Evolutionary conservation across 2,797 vertebrate species (phyloP).

Genomic region (Dermochelys coriacea): DNA sequence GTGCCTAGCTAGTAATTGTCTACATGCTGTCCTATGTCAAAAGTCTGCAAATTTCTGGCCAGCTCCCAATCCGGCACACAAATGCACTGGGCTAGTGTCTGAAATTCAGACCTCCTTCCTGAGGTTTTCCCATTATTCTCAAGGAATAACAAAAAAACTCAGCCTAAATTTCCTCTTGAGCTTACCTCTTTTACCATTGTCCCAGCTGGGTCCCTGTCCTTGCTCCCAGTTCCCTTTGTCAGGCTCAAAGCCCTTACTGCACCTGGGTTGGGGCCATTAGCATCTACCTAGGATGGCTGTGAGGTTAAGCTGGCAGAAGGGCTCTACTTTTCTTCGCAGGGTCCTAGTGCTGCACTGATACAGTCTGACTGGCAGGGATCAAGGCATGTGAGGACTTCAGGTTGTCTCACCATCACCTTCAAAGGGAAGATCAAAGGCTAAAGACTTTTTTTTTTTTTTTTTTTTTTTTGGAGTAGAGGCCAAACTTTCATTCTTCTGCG

Average conservation of each 20-base stretch:
- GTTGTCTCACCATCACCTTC: too few relatives aligned
- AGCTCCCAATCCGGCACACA: neutral
- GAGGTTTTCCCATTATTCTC: neutral
- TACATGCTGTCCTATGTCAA: neutral
- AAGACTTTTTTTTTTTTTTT: too few relatives aligned
- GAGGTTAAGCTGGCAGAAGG: neutral
- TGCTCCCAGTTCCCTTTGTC: neutral
- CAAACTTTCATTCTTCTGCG: neutral
- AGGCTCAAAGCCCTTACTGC: rapidly evolving
- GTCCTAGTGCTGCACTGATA: neutral
- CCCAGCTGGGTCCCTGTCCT: neutral
- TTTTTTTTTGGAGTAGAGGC: neutral
- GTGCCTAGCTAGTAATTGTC: neutral
- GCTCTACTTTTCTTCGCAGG: neutral
- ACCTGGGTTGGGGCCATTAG: neutral
- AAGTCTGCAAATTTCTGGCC: neutral
- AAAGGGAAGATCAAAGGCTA: too few relatives aligned
- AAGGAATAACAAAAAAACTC: neutral
- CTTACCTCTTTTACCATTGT: neutral
- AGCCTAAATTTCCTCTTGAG: neutral
- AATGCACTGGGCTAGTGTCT: neutral
- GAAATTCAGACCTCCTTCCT: neutral
- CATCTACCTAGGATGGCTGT: neutral
- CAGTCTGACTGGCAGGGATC: neutral
- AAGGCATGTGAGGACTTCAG: neutral